A percentile compares a stretch with the other conserved stretches of the same genome.
phyloP scores from a whole-genome alignment of 2,797 vertebrate species.

The Dryobates pubescens region DNA sequence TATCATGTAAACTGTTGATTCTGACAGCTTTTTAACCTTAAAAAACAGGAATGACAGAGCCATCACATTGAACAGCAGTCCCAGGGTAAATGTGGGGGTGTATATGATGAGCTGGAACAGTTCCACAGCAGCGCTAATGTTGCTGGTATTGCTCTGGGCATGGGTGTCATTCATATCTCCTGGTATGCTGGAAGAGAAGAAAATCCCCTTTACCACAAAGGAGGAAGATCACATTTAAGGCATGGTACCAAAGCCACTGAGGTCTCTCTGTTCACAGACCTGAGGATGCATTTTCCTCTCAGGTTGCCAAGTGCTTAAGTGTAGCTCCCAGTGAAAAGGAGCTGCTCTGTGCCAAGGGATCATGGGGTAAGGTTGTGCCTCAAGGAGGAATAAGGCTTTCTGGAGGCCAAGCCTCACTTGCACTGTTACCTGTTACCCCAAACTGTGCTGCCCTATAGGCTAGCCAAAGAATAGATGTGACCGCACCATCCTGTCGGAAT shows the following conservation, averaged over 20 bases:
- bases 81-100: constrained; percentile 68
- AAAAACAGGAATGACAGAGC: constrained; percentile 74
- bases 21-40: constrained; percentile 71
- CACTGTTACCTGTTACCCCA: neutral
- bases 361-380: neutral
- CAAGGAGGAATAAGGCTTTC: neutral
- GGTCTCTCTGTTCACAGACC: neutral
- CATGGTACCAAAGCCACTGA: fast-evolving
- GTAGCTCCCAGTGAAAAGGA: neutral
- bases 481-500: neutral
- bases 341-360: neutral
- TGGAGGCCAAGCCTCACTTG: neutral
- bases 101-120: constrained; percentile 74
- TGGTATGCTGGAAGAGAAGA: constrained; percentile 24
- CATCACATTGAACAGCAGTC: constrained; percentile 74
- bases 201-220: neutral
- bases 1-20: constrained; percentile 75
- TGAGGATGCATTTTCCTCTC: neutral
- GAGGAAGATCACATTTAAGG: neutral
- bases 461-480: neutral
- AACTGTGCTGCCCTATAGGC: neutral
- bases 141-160: neutral
- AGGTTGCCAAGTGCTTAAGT: neutral
- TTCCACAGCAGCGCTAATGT: neutral
- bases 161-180: neutral